Conservation (phyloP, 2,888 invertebrate species). For the Herminia tarsipennalis region DNA sequence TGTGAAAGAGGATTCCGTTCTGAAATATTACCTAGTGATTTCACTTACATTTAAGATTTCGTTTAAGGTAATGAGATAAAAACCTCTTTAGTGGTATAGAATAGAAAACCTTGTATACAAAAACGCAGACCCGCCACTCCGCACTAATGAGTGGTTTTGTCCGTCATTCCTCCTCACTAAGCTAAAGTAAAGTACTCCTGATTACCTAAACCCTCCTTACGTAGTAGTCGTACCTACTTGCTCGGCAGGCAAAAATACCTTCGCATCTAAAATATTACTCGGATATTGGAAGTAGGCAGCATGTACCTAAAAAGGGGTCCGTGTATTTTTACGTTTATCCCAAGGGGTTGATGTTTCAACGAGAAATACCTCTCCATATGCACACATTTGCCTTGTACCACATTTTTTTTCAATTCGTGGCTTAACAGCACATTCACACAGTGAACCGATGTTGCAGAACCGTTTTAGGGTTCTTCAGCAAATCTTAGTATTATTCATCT, state of each 20-base stretch:
- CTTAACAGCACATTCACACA: too few relatives aligned
- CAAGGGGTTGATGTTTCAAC: constrained; percentile 34
- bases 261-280: constrained; percentile 33
- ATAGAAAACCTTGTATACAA: constrained; percentile 7
- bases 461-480: too few relatives aligned
- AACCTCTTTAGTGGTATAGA: neutral
- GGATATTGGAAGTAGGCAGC: constrained; percentile 40
- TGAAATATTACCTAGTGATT: too few relatives aligned
- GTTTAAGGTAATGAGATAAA: neutral
- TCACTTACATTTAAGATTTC: too few relatives aligned
- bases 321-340: constrained; percentile 35
- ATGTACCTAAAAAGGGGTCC: constrained; percentile 25
- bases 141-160: constrained; percentile 19
- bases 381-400: constrained; percentile 18
- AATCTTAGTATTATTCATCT: too few relatives aligned
- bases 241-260: constrained; percentile 18
- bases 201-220: constrained; percentile 8
- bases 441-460: too few relatives aligned
- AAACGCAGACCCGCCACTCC: constrained; percentile 8
- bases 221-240: constrained; percentile 11
- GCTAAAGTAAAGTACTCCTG: constrained; percentile 11
- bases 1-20: too few relatives aligned
- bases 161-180: constrained; percentile 4
- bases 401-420: constrained; percentile 27
- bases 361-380: constrained; percentile 30